These are phyloP conservation scores for Pocillopora grandis DNA, from an alignment of 92 coral and sea anemone genomes.

Conservation along the genomic window DNA sequence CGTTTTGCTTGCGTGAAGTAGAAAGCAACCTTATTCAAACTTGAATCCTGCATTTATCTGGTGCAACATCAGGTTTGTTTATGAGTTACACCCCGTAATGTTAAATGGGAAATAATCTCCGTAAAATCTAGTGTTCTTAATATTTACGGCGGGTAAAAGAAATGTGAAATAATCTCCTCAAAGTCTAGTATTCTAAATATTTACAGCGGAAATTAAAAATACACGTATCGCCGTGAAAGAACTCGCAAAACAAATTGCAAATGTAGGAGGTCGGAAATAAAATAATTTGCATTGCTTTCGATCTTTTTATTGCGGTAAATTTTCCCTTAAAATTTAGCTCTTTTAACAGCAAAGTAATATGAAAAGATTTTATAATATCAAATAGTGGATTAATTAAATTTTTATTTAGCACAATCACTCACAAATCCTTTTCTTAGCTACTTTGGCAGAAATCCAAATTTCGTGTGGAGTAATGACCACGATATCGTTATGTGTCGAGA, in stretches of 20 bases:
- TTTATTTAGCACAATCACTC: too few relatives aligned
- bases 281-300: too few relatives aligned
- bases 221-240: too few relatives aligned
- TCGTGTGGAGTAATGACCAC: neutral
- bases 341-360: too few relatives aligned
- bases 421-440: neutral
- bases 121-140: neutral
- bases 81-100: neutral
- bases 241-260: too few relatives aligned
- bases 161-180: neutral
- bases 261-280: too few relatives aligned
- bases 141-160: neutral
- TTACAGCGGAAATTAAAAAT: too few relatives aligned
- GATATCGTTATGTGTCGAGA: conserved; percentile 28
- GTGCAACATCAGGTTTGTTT: neutral
- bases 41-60: neutral
- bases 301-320: too few relatives aligned
- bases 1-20: too few relatives aligned
- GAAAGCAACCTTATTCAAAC: too few relatives aligned
- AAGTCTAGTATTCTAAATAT: neutral
- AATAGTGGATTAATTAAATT: neutral
- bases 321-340: too few relatives aligned
- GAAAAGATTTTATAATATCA: neutral
- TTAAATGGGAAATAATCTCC: conserved; percentile 7
- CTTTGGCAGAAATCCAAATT: neutral